phyloP scores from a whole-genome alignment of 1,140 invertebrate genomes.

The Himalopsyche phryganea region DNA sequence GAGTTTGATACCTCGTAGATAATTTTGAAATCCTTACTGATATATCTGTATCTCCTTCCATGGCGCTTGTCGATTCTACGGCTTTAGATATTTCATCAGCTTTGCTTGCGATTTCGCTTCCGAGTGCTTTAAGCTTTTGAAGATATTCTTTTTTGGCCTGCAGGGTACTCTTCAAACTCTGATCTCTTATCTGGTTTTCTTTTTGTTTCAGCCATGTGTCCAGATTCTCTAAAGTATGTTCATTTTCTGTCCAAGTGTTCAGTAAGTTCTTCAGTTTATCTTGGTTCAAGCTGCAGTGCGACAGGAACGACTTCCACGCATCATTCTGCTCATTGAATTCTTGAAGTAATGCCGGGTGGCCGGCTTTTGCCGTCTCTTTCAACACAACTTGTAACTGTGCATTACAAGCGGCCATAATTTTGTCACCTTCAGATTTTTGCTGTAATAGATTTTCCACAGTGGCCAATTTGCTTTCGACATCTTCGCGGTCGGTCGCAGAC shows the following conservation, averaged over 20 bases:
- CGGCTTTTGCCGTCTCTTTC: constrained; percentile 72
- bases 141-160: constrained; percentile 79
- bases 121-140: constrained; percentile 70
- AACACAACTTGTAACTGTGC: constrained; percentile 69
- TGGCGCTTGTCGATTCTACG: constrained; percentile 64
- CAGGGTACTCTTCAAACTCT: constrained; percentile 81
- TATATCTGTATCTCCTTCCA: constrained; percentile 75
- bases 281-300: constrained; percentile 64
- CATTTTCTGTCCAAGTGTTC: constrained; percentile 76
- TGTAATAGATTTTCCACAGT: constrained; percentile 73
- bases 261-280: constrained; percentile 68
- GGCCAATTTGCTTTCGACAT: constrained; percentile 68
- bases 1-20: constrained; percentile 76
- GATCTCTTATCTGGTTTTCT: constrained; percentile 83
- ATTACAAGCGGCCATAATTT: constrained; percentile 67
- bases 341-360: constrained; percentile 70
- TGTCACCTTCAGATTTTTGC: constrained; percentile 70
- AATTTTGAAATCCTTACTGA: constrained; percentile 74
- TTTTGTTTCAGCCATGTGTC: constrained; percentile 81
- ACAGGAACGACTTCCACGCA: constrained; percentile 74
- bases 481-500: constrained; percentile 67
- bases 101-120: constrained; percentile 71
- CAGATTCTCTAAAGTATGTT: constrained; percentile 70
- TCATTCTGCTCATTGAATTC: constrained; percentile 72
- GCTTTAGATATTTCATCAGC: constrained; percentile 68